Conservation (phyloP, 2,888 invertebrate species). For the Acleris literana region DNA sequence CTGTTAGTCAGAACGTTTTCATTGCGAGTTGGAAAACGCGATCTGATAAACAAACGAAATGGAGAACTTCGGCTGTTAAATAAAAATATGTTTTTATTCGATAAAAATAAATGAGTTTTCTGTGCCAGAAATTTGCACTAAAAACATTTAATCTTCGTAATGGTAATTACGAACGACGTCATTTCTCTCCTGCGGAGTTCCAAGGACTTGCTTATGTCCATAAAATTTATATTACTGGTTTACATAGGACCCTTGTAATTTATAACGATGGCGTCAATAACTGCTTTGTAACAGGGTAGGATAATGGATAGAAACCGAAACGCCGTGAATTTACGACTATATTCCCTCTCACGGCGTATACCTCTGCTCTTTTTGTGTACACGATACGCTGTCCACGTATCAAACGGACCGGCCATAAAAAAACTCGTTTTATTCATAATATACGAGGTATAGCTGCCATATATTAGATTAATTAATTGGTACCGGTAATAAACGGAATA, state of each 20-base stretch:
- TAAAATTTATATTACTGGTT: slow-evolving; percentile 50
- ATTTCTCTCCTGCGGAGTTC: background rate
- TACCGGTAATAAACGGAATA: slow-evolving; percentile 25
- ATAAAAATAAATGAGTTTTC: slow-evolving; percentile 13
- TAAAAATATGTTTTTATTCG: slow-evolving; percentile 17
- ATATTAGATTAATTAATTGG: slow-evolving; percentile 37
- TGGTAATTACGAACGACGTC: slow-evolving; percentile 10
- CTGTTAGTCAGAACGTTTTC: slow-evolving; percentile 9
- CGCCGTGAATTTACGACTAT: slow-evolving; percentile 41
- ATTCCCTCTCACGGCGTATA: slow-evolving; percentile 9
- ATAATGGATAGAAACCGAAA: slow-evolving; percentile 42
- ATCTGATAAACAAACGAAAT: slow-evolving; percentile 8
- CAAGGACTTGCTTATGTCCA: slow-evolving; percentile 14
- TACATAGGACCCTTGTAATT: slow-evolving; percentile 64
- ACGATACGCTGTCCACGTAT: slow-evolving; percentile 23
- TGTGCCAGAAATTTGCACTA: slow-evolving; percentile 2
- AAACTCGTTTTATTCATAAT: slow-evolving; percentile 32
- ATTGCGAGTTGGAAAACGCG: slow-evolving; percentile 10
- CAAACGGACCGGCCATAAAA: slow-evolving; percentile 26
- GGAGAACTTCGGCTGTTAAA: background rate
- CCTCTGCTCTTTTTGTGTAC: slow-evolving; percentile 16
- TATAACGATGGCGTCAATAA: slow-evolving; percentile 63
- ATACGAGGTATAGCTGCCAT: slow-evolving; percentile 30
- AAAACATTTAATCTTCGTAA: slow-evolving; percentile 20
- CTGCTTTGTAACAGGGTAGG: slow-evolving; percentile 43